phyloP scores from a whole-genome alignment of 2,797 vertebrate genomes.

The Hybognathus amarus region DNA sequence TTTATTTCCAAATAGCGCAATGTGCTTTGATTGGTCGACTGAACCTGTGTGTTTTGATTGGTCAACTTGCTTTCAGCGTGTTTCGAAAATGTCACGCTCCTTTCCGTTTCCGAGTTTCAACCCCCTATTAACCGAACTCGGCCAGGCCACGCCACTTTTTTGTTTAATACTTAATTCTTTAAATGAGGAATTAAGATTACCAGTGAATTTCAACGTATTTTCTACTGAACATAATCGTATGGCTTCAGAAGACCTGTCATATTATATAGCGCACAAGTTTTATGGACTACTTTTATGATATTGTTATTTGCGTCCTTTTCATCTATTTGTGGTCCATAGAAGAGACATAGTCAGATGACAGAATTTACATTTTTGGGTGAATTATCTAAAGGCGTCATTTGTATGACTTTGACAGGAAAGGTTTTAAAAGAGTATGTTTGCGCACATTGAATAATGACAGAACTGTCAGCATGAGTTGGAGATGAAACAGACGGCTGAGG shows the following conservation, averaged over 20 bases:
- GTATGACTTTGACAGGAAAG: slow-evolving; percentile 23
- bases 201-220: neutral
- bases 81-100: neutral
- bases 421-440: slow-evolving; percentile 24
- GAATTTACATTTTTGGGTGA: neutral
- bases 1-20: neutral
- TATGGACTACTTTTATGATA: neutral
- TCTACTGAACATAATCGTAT: neutral
- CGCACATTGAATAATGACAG: slow-evolving; percentile 48
- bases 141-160: neutral
- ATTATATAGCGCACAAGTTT: too few relatives aligned
- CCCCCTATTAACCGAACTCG: neutral
- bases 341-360: neutral
- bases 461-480: slow-evolving; percentile 38
- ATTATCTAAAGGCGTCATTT: neutral
- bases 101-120: neutral
- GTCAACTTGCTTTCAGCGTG: neutral
- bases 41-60: neutral
- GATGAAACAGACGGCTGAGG: slow-evolving; percentile 65
- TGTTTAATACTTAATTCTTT: neutral
- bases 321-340: neutral
- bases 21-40: neutral
- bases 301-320: neutral
- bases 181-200: neutral
- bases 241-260: neutral